phyloP scores from a whole-genome alignment of 2,888 invertebrate species.

The Terebella lapidaria region DNA sequence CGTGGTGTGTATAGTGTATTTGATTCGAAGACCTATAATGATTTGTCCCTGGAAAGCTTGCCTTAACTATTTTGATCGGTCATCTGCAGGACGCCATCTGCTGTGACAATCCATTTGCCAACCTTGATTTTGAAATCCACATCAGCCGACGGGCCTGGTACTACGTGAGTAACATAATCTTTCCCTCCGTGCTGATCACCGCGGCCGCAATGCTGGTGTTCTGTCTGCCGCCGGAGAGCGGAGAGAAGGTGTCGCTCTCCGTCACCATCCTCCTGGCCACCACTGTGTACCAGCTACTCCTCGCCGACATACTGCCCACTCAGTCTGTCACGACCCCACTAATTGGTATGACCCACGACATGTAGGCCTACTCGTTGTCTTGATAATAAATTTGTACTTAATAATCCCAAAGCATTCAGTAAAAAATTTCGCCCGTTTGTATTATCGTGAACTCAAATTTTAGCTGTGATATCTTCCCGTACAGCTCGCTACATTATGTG shows the following conservation, averaged over 20 bases:
- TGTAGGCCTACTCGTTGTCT: too few species aligned
- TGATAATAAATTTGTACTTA: too few species aligned
- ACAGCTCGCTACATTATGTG: not conserved
- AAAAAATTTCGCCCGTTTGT: too few species aligned
- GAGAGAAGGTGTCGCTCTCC: slow-evolving; percentile 5
- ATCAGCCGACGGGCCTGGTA: not conserved
- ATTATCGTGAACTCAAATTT: too few species aligned
- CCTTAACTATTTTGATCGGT: too few species aligned
- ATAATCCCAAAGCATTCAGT: too few species aligned
- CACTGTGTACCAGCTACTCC: slow-evolving; percentile 4
- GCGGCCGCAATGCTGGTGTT: not conserved
- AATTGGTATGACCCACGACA: too few species aligned
- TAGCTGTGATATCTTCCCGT: too few species aligned
- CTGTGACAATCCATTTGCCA: not conserved
- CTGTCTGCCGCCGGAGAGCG: slow-evolving; percentile 8
- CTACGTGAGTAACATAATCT: slow-evolving; percentile 4
- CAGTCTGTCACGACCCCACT: slow-evolving; percentile 3
- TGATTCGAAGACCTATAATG: too few species aligned
- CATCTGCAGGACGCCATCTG: too few species aligned
- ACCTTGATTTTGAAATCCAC: not conserved
- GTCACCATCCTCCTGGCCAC: slow-evolving; percentile 7
- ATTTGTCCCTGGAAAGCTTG: too few species aligned
- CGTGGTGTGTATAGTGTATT: too few species aligned
- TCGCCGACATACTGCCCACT: slow-evolving; percentile 1
- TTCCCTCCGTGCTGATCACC: slow-evolving; percentile 1